Evolutionary conservation across 2,797 vertebrate species (phyloP), one percentile per base, ranked within the genome.

Genomic region (Mus minutoides): DNA sequence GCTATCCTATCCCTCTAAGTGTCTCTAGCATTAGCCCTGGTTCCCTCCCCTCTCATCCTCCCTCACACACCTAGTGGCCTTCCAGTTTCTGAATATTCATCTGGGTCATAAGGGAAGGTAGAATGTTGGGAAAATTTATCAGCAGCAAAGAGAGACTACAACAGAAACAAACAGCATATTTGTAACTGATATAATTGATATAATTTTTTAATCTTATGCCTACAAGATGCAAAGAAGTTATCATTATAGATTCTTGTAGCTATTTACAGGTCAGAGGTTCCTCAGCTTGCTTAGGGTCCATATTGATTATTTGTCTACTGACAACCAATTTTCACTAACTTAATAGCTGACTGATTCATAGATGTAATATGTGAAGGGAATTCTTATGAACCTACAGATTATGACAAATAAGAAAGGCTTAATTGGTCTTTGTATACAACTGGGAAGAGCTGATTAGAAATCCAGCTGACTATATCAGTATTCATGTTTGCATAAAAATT

Each of bases 301-400:
- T 73, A 52, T 60, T 89, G 60, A 69, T 91, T 75, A 43, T 88
- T 89, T 87, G 12, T 12, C 29, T 90, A 87, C 58, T 91, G 88
- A 58, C 6, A n/a, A 77, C 11, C 24, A 83, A 16, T 69, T 64
- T 40, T 24, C 62, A 83, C 76, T 95, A 78, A 54, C 94, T 94
- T 79, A 94, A 92, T 58, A 75, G 24, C 24, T 67, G 56, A 78
- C 24, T 46, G 21, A 89, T 78, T 83, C 82, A 43, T 17, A 82
- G 78, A 84, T 62, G 0, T 79, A 86, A 86, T 60, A 43, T 43
- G 46, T 37, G 34, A 80, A 87, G 34, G 24, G n/a, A 52, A 84
- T 92, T 58, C 71, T 13, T 19, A 67, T n/a, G 40, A 90, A 92
- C 34, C 40, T 34, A 56, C 9, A 64, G 49, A 92, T 78, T 31